Base-by-base conservation (phyloP, 2,113 vertebrate species). In the Artemisiospiza belli region DNA sequence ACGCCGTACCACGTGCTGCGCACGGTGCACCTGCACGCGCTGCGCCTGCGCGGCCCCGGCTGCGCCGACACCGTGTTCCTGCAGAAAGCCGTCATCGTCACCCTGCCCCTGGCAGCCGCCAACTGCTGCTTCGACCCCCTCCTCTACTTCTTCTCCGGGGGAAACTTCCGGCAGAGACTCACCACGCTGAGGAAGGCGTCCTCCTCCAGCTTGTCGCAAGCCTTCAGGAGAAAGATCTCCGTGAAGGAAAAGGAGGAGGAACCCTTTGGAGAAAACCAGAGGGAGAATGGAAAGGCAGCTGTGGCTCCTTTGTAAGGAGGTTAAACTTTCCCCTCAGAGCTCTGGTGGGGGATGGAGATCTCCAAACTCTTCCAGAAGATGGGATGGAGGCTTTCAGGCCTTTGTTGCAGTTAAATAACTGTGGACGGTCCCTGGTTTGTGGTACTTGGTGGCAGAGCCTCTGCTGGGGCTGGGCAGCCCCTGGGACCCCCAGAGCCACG, bases 81-180 rank as follows among this genome's bases (percentile, higher is more conserved):
- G 96, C 99, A 99, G 97, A 99, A 99, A 91, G 98, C 97, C 0
- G 99, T 99, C 1, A 98, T 99, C 44, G 97, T 99, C 87, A 99
- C 99, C 0, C 97, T 99, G 66, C 98, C 98, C 70, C 97, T 99
- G 82, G 99, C 99, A 0, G 99, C 99, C 6, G 90, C 98, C 95
- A 99, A 99, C 86, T 99, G 98, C 39, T 99, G 99, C 96, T 99
- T 99, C 27, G 99, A 99, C 78, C 99, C 99, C 0, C 95, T 99
- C 67, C 98, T 99, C 23, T 99, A 99, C 70, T 99, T 99, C 96
- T 99, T 99, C 96, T 99, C 99, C 0, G 99, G 99, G 4, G 99
- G 98, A 16, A 98, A 98, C 86, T 99, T 99, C 95, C 98, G 99
- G 43, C 98, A 89, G 87, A 98, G 98, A 12, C 86, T 99, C 2